phyloP scores from a whole-genome alignment of 2,797 vertebrate genomes.

The Rhyacichthys aspro region DNA sequence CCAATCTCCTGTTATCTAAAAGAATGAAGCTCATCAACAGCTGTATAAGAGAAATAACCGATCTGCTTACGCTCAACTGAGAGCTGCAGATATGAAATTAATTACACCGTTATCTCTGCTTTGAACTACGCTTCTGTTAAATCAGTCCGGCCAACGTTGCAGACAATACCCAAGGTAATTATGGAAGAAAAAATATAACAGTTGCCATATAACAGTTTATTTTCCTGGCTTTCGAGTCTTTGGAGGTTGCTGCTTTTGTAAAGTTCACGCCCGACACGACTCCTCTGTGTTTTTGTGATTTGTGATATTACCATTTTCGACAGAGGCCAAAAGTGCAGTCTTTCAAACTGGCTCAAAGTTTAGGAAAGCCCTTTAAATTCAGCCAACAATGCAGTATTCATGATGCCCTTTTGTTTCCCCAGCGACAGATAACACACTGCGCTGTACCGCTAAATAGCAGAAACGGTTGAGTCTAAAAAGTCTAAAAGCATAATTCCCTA shows the following conservation, averaged over 20 bases:
- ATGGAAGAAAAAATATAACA: background rate
- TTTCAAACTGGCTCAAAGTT: conserved; percentile 35
- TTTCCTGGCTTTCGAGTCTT: conserved; percentile 17
- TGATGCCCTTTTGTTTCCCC: conserved; percentile 48
- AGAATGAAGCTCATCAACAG: conserved; percentile 43
- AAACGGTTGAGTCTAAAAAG: conserved; percentile 42
- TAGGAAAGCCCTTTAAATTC: conserved; percentile 34
- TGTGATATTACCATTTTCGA: conserved; percentile 26
- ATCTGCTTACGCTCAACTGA: conserved; percentile 42
- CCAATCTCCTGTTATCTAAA: conserved; percentile 31
- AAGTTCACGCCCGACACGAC: background rate
- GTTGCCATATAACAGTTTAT: conserved; percentile 17
- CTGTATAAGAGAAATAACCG: conserved; percentile 30
- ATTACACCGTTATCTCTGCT: conserved; percentile 59
- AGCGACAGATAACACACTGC: conserved; percentile 28
- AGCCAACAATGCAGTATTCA: conserved; percentile 67
- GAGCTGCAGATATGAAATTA: conserved; percentile 60
- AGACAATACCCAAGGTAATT: conserved; percentile 23
- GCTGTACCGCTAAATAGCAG: conserved; percentile 42
- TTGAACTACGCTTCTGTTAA: conserved; percentile 38
- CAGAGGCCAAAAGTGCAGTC: conserved; percentile 22
- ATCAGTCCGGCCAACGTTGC: conserved; percentile 28
- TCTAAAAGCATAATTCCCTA: conserved; percentile 79
- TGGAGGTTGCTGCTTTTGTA: conserved; percentile 4
- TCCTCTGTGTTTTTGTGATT: conserved; percentile 18